A percentile compares a stretch with the other conserved stretches of the same genome.
Conservation (phyloP, 1,140 invertebrate genomes). For the Hyphantria cunea region DNA sequence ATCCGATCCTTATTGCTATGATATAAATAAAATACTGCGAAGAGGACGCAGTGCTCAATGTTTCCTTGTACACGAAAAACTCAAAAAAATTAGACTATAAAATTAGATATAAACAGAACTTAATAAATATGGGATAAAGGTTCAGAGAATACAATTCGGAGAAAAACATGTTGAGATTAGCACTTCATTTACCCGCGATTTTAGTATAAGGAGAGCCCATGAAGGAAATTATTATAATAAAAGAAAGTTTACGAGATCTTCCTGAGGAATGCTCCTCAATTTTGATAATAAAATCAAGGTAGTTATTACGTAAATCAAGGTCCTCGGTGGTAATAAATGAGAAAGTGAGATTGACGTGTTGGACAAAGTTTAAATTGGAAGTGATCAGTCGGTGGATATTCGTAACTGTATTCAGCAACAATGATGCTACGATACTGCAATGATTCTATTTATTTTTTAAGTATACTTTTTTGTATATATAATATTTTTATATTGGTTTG, state of each 20-base stretch:
- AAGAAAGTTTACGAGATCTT: conserved; percentile 54
- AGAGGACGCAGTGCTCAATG: too few relatives aligned
- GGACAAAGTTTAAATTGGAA: conserved; percentile 36
- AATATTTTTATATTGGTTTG: too few relatives aligned
- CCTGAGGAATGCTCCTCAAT: conserved; percentile 49
- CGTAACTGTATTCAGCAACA: not conserved
- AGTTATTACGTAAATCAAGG: conserved; percentile 74
- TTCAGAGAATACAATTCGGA: conserved; percentile 2
- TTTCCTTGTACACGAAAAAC: too few relatives aligned
- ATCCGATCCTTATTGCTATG: too few relatives aligned
- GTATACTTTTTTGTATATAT: too few relatives aligned
- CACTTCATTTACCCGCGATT: conserved; percentile 2
- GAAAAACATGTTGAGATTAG: conserved; percentile 4
- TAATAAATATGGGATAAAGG: not conserved
- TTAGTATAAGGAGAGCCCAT: conserved; percentile 10
- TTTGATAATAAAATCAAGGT: conserved; percentile 67
- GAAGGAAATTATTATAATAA: conserved; percentile 37
- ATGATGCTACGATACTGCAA: too few relatives aligned
- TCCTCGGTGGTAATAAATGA: conserved; percentile 69
- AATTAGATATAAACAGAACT: too few relatives aligned
- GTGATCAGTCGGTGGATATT: not conserved
- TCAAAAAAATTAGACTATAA: too few relatives aligned
- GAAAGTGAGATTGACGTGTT: conserved; percentile 67
- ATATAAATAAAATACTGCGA: too few relatives aligned
- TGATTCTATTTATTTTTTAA: too few relatives aligned